A percentile compares a stretch with the other conserved stretches of the same genome.
phyloP scores from a whole-genome alignment of 2,888 invertebrate species.

The Hydropsyche betteni region DNA sequence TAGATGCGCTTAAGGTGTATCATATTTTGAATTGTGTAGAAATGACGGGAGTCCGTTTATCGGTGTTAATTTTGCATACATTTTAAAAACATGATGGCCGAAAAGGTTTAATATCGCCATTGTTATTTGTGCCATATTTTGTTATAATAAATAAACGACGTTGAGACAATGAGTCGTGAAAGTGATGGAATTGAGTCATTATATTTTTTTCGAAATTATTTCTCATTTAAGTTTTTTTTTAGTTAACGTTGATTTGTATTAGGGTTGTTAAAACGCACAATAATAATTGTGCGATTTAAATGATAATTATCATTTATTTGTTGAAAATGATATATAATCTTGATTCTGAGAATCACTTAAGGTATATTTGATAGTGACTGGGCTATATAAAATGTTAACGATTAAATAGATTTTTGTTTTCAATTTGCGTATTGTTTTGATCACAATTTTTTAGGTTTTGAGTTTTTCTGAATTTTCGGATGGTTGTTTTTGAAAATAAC shows the following conservation, averaged over 20 bases:
- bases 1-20: too few species aligned
- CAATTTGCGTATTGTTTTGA: too few species aligned
- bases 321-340: constrained; percentile 12
- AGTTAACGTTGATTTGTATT: neutral
- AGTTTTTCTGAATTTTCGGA: too few species aligned
- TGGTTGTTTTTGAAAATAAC: too few species aligned
- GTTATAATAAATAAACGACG: neutral
- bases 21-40: too few species aligned
- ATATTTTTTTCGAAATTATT: neutral
- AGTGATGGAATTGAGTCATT: constrained; percentile 3
- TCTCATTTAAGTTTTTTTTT: constrained; percentile 5
- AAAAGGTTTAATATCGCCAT: neutral
- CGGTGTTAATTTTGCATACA: neutral
- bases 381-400: too few species aligned
- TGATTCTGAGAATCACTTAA: constrained; percentile 27
- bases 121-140: constrained; percentile 22
- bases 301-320: constrained; percentile 4
- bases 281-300: neutral
- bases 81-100: too few species aligned
- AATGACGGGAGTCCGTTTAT: too few species aligned
- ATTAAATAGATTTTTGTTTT: too few species aligned
- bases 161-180: neutral
- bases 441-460: too few species aligned
- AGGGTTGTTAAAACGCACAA: neutral
- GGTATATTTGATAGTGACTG: neutral